phyloP scores from a whole-genome alignment of 2,113 vertebrate genomes.

The Chamaetylas fuelleborni region DNA sequence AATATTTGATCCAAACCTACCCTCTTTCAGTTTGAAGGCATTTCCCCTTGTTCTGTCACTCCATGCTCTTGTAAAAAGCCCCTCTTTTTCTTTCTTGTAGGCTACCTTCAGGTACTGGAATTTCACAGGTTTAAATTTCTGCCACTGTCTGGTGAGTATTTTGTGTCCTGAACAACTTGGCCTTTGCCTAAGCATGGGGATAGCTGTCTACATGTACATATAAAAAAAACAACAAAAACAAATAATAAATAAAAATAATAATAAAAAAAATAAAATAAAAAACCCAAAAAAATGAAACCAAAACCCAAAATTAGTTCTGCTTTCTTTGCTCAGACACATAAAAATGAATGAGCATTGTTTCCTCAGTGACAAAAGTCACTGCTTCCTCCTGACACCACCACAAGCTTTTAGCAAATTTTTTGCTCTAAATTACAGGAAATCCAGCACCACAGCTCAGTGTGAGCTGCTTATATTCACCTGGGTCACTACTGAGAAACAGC shows the following conservation, averaged over 20 bases:
- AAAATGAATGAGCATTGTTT: neutral
- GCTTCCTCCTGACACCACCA: neutral
- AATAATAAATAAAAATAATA: too few relatives aligned
- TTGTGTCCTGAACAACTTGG: neutral
- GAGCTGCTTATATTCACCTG: neutral
- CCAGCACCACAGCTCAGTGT: neutral
- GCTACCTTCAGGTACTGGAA: neutral
- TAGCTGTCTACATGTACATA: neutral
- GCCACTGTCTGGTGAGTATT: neutral
- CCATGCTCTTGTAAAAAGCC: neutral
- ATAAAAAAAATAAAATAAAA: too few relatives aligned
- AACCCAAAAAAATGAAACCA: neutral
- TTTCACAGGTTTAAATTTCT: neutral
- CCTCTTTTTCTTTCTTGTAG: neutral
- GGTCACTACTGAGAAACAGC: neutral
- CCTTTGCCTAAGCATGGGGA: neutral
- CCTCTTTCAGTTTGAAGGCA: neutral
- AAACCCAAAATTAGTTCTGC: neutral
- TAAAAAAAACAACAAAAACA: neutral
- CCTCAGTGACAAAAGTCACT: neutral
- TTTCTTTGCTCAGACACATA: neutral
- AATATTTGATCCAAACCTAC: neutral
- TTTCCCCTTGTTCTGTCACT: neutral
- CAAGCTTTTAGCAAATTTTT: neutral
- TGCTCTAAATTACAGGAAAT: neutral